Percentiles rank a stretch among this genome's conserved stretches.
Evolutionary conservation across 1,140 invertebrate species (phyloP).

Genomic region (Babylonia areolata): DNA sequence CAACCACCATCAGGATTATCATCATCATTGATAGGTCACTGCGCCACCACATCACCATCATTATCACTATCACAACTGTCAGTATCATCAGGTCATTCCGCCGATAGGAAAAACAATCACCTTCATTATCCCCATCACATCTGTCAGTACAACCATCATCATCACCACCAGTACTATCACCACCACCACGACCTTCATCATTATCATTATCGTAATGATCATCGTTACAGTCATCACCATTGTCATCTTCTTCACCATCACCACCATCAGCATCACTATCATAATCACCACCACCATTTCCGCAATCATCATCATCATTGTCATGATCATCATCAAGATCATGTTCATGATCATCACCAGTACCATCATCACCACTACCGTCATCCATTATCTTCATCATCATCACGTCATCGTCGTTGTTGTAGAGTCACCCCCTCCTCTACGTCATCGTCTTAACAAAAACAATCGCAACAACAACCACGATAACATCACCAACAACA

Average conservation of each 20-base stretch:
- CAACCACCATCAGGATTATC: background rate
- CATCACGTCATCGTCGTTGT: too few relatives aligned
- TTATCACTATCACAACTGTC: constrained; percentile 46
- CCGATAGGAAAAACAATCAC: background rate
- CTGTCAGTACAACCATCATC: background rate
- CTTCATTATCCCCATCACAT: too few relatives aligned
- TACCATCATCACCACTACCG: too few relatives aligned
- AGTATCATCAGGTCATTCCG: constrained; percentile 4
- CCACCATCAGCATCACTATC: constrained; percentile 8
- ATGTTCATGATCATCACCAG: too few relatives aligned
- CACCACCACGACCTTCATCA: constrained; percentile 49
- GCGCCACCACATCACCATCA: too few relatives aligned
- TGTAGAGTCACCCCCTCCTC: too few relatives aligned
- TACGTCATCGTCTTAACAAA: too few relatives aligned
- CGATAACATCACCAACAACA: background rate
- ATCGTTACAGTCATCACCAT: background rate
- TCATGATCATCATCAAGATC: constrained; percentile 50
- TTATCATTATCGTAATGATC: background rate
- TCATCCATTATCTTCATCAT: too few relatives aligned
- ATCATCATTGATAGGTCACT: too few relatives aligned
- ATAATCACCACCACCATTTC: background rate
- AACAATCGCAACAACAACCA: background rate
- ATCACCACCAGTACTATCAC: background rate
- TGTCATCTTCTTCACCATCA: constrained; percentile 47
- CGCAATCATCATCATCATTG: constrained; percentile 23